Base-by-base conservation (phyloP, 2,113 vertebrate species). In the Psittacara wagleri region DNA sequence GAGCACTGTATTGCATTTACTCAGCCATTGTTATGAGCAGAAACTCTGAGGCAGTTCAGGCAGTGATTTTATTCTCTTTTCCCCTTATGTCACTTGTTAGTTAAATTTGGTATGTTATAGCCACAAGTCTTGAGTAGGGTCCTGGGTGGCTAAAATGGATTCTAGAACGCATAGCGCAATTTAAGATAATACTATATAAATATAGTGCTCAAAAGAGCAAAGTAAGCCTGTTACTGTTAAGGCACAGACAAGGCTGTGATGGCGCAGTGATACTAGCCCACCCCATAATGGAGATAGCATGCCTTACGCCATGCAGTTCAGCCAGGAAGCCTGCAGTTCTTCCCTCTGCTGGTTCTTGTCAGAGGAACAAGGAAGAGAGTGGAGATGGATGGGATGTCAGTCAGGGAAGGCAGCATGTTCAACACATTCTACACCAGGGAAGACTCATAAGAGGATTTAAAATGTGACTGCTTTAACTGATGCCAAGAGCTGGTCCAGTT, bases 241-340 rank as follows among this genome's bases (percentile, higher is more conserved):
- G 9, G 25, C 25, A 17, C 7, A 78, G 44, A 5, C 12, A 14
- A n/a, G 33, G 16, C n/a, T 78, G 55, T 39, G 69, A 10, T 39
- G 48, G 10, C 1, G 3, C 33, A n/a, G 31, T 9, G 52, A 11
- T 41, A 35, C n/a, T 48, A 9, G 1, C 3, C 6, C 11, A 2
- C 8, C 3, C 44, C 1, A 0, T 8, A 17, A 37, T 5, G 12
- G 64, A 39, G 17, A n/a, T 15, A 15, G 27, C 3, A 5, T 4
- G 1, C 0, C 0, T 22, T 33, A 44, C 16, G 3, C 31, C 1
- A 2, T 1, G 5, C 1, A 0, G 13, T 2, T 10, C 17, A n/a
- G 7, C 3, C 10, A 33, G 33, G 33, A 78, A 63, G 7, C 15
- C 16, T 52, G 18, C 1, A 1, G 8, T 27, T 31, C 25, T 61